Conservation (phyloP, 1,140 invertebrate genomes). For the Cydia splendana region DNA sequence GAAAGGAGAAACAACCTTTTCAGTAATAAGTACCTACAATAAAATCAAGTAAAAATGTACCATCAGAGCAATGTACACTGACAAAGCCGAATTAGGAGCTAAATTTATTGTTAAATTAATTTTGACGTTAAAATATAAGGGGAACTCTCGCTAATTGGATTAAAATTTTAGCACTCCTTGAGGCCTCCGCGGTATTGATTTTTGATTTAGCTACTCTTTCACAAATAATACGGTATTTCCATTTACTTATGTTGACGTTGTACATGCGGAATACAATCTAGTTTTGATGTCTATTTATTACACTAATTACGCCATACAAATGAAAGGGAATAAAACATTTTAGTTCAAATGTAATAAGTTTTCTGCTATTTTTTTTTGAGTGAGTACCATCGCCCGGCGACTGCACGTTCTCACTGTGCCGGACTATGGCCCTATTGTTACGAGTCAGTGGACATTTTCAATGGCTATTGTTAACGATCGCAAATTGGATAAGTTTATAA, state of each 20-base stretch:
- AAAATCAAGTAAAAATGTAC: constrained; percentile 26
- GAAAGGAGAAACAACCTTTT: not conserved
- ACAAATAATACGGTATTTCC: constrained; percentile 13
- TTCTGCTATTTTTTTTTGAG: constrained; percentile 9
- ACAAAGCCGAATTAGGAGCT: constrained; percentile 38
- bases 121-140: constrained; percentile 60
- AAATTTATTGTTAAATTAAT: constrained; percentile 61
- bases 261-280: no score
- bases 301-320: no score
- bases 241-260: not conserved
- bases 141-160: constrained; percentile 62
- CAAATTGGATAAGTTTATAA: constrained; percentile 44
- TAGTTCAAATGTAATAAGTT: not conserved
- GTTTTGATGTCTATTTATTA: no score
- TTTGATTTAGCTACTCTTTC: constrained; percentile 43
- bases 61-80: constrained; percentile 36
- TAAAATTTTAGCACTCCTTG: constrained; percentile 67
- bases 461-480: constrained; percentile 44
- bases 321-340: not conserved
- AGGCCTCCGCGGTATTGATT: constrained; percentile 49
- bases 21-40: not conserved
- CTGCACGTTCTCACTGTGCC: constrained; percentile 1
- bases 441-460: constrained; percentile 43
- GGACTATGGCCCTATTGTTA: constrained; percentile 28
- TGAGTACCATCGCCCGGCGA: constrained; percentile 1